Conservation (phyloP, 2,797 vertebrate genomes). For the Anguilla marmorata region DNA sequence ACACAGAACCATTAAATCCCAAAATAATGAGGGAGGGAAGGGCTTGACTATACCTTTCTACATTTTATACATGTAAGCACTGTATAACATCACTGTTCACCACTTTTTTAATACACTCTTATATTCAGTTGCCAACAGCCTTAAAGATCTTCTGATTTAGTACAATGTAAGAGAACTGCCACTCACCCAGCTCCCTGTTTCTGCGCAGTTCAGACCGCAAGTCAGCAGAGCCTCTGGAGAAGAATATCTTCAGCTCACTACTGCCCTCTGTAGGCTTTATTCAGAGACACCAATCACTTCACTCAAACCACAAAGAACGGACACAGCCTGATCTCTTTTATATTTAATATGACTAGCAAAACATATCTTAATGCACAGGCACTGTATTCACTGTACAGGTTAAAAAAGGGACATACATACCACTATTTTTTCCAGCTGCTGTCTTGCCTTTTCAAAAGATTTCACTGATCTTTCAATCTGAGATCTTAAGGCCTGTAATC, state of each 20-base stretch:
- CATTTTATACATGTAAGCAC: background rate
- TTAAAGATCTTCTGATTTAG: background rate
- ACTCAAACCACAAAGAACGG: background rate
- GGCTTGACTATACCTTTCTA: background rate
- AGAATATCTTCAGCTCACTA: conserved; percentile 78
- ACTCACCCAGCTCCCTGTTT: conserved; percentile 75
- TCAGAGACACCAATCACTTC: conserved; percentile 5
- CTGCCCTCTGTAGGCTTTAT: conserved; percentile 84
- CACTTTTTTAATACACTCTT: background rate
- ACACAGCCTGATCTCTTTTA: conserved; percentile 2
- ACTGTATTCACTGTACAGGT: background rate
- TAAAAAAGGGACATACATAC: conserved; percentile 54
- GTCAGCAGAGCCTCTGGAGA: conserved; percentile 42
- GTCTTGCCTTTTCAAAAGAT: conserved; percentile 70
- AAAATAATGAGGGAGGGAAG: background rate
- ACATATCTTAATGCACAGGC: background rate
- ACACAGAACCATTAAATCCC: background rate
- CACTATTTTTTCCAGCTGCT: conserved; percentile 72
- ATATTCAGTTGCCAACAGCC: background rate
- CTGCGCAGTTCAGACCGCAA: conserved; percentile 71
- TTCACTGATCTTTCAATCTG: conserved; percentile 68
- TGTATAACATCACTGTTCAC: background rate
- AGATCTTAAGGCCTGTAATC: conserved; percentile 67
- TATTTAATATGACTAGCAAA: background rate
- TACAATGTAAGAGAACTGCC: background rate